Base-by-base conservation (phyloP, 2,797 vertebrate species). In the Scarus forsteni region DNA sequence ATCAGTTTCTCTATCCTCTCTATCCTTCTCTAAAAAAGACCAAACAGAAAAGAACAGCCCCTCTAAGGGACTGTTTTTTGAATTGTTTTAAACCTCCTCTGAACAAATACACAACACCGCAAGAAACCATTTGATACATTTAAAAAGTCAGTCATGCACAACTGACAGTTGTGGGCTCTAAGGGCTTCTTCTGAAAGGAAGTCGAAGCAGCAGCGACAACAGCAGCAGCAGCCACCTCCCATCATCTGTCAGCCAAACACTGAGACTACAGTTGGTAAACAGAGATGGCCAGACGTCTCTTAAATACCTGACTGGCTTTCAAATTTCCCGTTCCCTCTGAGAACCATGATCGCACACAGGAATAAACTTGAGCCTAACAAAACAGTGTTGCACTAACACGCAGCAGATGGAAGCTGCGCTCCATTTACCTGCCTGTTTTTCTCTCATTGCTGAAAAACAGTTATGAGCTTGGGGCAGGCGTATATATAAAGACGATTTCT, bases 361-460 rank as follows among this genome's bases (percentile, higher is more conserved):
- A 81, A 84, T 80, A 86, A 89, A 81, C 68, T 62, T 11, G 56
- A 19, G 62, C 42, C 74, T 88, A 52, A 70, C 81, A 77, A 83
- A 85, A 88, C 39, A 43, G 50, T 59, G 78, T 61, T 36, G 65
- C 73, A 15, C 50, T 59, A 40, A 56, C 68, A 70, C 39, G 12
- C 66, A 74, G 81, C 92, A 93, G 93, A 92, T 92, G 93, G 93
- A 83, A 61, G 68, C 85, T 63, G 65, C 44, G 90, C 90, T 90
- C 85, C 85, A 92, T 93, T 91, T 92, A 85, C 84, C 81, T 78
- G 79, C 69, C 77, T 83, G 75, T 87, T 77, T 77, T 88, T 85
- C 82, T 81, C 79, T 86, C 85, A 85, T 48, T 84, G 85, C 81
- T 84, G 87, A 87, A 58, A 87, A 73, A 88, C 85, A 60, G 85